Conservation (phyloP, 2,797 vertebrate genomes). For the Phataginus tetradactyla region DNA sequence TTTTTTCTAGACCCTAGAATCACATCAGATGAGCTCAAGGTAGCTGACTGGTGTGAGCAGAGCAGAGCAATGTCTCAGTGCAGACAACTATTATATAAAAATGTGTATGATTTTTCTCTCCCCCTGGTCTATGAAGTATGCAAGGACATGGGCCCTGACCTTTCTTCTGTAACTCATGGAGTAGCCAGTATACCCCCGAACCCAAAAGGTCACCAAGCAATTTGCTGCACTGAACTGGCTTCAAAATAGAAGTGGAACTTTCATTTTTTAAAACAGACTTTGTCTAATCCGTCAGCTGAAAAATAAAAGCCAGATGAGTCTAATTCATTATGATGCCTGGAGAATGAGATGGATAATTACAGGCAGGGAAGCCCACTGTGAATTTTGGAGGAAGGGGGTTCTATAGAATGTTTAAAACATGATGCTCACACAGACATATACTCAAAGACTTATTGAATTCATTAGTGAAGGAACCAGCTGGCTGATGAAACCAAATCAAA, state of each 20-base stretch:
- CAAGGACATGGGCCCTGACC: not conserved
- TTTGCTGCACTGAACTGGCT: not conserved
- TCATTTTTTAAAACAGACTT: not conserved
- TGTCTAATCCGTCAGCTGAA: conserved; percentile 5
- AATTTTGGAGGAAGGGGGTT: not conserved
- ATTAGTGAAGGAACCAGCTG: not conserved
- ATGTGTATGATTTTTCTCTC: not conserved
- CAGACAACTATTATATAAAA: not conserved
- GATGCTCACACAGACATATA: not conserved
- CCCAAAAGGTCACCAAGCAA: not conserved
- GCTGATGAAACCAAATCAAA: not conserved
- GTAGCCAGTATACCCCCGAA: not conserved
- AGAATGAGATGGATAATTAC: not conserved
- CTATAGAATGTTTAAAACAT: not conserved
- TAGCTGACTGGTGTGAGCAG: not conserved
- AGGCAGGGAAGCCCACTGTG: not conserved
- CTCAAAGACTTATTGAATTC: not conserved
- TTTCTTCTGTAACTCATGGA: not conserved
- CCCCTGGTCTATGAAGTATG: not conserved
- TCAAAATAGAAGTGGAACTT: not conserved
- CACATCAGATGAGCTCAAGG: conserved; percentile 25
- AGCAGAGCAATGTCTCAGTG: not conserved
- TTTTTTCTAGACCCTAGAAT: not conserved
- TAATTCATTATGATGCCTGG: not conserved
- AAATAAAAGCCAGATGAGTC: conserved; percentile 50